Base-by-base conservation (phyloP, 2,797 vertebrate genomes). In the Acanthurus tractus region DNA sequence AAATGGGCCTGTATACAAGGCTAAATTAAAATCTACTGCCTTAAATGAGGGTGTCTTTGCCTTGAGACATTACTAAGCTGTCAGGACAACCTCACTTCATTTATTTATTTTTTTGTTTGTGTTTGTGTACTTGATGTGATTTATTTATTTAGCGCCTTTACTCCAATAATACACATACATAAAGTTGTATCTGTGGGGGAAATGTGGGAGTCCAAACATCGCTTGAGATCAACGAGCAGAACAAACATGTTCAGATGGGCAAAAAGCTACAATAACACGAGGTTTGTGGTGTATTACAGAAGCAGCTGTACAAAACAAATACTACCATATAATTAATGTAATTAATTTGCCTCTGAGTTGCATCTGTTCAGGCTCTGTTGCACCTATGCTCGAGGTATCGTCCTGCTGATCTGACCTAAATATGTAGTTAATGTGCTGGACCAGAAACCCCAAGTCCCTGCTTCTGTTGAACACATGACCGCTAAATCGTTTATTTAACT, bases 1-100 rank as follows among this genome's bases (percentile, higher is more conserved):
- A 94, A 93, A 93, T 89, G 91, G 86, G 80, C 70, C 72, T 54
- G 83, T 84, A 86, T 91, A 86, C 88, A 86, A 89, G 88, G 91
- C 90, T 89, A 93, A 92, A 94, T 93, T 85, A 89, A 92, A 93
- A 88, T 91, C 87, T 56, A 79, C 86, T 56, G 75, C 75, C 88
- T 90, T 91, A 94, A 93, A 93, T 87, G 90, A 93, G 82, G 71
- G 82, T 56, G 80, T 58, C 79, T 89, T 91, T 82, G 91, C 92
- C 92, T 87, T 84, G 67, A 91, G 92, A 92, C 87, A 89, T 82
- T 74, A 71, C 75, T 54, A 78, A 79, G 84, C 87, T 92, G 90
- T 88, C 89, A 87, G 79, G 76, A 89, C 74, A 81, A 85, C 77
- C 70, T 88, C 76, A 57, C 78, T 88, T 29, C 58, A 70, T 80